Evolutionary conservation across 23 tunicate species (phyloP).

Genomic region (Halocynthia roretzi): DNA sequence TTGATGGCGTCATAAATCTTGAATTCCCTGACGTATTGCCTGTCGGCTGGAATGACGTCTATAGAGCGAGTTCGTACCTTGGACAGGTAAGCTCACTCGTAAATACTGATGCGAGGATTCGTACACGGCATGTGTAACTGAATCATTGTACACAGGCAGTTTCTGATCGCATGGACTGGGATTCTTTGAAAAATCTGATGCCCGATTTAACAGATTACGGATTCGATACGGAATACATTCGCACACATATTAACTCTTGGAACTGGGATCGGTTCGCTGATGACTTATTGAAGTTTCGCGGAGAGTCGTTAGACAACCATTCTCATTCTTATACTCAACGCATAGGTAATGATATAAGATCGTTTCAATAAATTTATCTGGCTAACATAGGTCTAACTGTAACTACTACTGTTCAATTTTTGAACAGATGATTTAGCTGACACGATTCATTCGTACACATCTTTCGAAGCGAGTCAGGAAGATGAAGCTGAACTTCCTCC

Average conservation of each 20-base stretch:
- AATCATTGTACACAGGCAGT: constrained; percentile 12
- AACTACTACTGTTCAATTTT: neutral
- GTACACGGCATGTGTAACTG: neutral
- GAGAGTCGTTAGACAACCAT: neutral
- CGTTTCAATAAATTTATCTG: neutral
- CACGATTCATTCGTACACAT: neutral
- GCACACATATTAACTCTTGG: constrained; percentile 31
- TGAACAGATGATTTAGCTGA: neutral
- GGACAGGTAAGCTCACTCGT: neutral
- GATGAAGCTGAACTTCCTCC: constrained; percentile 31
- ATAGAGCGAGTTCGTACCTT: constrained; percentile 4
- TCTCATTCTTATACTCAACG: neutral
- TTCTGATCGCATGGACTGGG: constrained; percentile 2
- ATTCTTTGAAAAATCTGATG: neutral
- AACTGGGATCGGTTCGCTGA: constrained; percentile 52
- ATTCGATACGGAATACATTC: constrained; percentile 20
- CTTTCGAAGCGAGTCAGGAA: constrained; percentile 13
- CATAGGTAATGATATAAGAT: neutral
- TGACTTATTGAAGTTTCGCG: constrained; percentile 23
- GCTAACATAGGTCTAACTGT: neutral
- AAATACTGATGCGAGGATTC: neutral
- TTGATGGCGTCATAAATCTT: constrained; percentile 8
- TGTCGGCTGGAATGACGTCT: constrained; percentile 23
- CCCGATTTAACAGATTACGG: constrained; percentile 47
- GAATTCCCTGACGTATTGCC: constrained; percentile 4